phyloP scores from a whole-genome alignment of 2,888 invertebrate species.

The Ophion slaviceki region DNA sequence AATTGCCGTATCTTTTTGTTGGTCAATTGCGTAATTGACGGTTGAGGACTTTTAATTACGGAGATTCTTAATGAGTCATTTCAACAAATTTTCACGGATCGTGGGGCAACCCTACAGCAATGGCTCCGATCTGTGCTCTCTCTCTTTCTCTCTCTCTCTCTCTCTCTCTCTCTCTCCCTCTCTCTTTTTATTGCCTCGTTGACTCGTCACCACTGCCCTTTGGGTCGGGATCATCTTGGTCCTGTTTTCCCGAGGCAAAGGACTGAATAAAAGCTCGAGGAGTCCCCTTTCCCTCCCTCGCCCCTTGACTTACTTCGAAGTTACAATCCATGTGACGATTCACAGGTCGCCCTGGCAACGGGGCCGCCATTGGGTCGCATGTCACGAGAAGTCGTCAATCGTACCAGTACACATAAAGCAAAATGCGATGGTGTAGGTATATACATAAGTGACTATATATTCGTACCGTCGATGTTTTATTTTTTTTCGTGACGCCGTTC shows the following conservation, averaged over 20 bases:
- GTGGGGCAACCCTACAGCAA: background rate
- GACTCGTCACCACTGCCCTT: constrained; percentile 34
- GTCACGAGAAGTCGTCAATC: constrained; percentile 77
- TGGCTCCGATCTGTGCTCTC: background rate
- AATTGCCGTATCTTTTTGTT: constrained; percentile 49
- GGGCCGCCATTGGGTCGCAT: constrained; percentile 80
- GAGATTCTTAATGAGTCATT: constrained; percentile 36
- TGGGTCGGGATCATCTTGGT: constrained; percentile 23
- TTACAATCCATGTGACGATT: constrained; percentile 79
- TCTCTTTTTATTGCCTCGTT: constrained; percentile 58
- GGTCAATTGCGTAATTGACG: constrained; percentile 24
- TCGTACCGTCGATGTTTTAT: background rate
- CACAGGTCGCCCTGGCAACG: constrained; percentile 81
- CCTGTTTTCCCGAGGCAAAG: constrained; percentile 50
- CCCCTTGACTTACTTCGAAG: background rate
- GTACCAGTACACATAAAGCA: constrained; percentile 58
- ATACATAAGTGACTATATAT: constrained; percentile 37
- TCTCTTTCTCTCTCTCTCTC: constrained; percentile 1
- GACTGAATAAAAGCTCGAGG: constrained; percentile 64
- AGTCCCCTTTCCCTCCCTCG: constrained; percentile 76
- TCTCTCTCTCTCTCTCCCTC: constrained; percentile 6
- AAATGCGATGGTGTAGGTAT: constrained; percentile 10
- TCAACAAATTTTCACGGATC: constrained; percentile 27
- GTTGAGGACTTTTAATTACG: constrained; percentile 44
- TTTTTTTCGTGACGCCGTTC: constrained; percentile 35